Evolutionary conservation across 2,113 vertebrate species (phyloP), one percentile per base, ranked within the genome.

Genomic region (Pseudorasbora parva): DNA sequence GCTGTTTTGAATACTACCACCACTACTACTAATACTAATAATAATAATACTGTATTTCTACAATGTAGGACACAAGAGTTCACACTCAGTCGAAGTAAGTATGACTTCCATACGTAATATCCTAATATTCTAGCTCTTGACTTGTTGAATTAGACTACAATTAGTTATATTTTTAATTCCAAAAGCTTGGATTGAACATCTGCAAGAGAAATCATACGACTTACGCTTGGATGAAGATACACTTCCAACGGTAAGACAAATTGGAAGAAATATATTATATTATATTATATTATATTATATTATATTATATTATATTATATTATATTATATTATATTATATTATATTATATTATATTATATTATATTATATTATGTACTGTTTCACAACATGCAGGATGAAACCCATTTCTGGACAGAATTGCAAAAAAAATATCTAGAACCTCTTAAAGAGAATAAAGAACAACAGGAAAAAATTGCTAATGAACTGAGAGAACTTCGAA

Each of bases 401-500:
- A 27, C n/a, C 1, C 0, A 74, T 0, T 94, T 94, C 82, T 94
- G 89, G 86, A 78, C 1, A 4, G 86, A 89, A 0, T 85, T 94
- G 25, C 87, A 83, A 76, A 77, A 84, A 8, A 82, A 59, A 12
- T 93, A 93, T 69, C 89, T 94, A 23, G 37, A 92, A 47, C 93
- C 93, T 82, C 79, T 93, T 21, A 43, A 71, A 3, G 82, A 85
- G 1, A 87, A 93, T 84, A 90, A 91, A 87, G 85, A 87, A n/a
- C 87, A 75, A 51, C 90, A 93, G 59, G 74, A 89, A 47, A 85
- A 90, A 82, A 86, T 91, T 0, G 10, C 43, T 6, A 72, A 21
- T 21, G 89, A 92, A 6, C 88, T 94, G 21, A 69, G 2, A 84
- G 68, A 83, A 0, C 86, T 94, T 1, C 91, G 93, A 71, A 94